Base-by-base conservation (phyloP, 2,797 vertebrate genomes). In the Hirundo rustica region DNA sequence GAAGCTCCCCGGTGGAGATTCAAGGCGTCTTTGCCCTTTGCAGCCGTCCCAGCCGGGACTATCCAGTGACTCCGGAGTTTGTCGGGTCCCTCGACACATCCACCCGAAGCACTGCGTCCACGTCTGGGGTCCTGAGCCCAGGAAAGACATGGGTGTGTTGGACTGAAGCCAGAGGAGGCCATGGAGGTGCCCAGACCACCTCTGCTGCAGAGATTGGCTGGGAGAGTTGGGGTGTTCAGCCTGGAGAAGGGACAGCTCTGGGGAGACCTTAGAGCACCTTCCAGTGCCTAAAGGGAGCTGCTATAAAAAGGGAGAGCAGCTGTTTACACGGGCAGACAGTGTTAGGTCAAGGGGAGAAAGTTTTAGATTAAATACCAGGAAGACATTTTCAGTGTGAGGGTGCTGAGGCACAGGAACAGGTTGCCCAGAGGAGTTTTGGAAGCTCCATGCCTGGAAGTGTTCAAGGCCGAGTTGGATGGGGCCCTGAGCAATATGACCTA, bases 1-100 rank as follows among this genome's bases (percentile, higher is more conserved):
- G 74, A 13, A 58, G 22, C 22, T 60, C 19, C 23, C 23, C 18
- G 10, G 36, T 16, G 18, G 9, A n/a, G 50, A 14, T 34, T 16
- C 13, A n/a, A 14, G 4, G 6, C 67, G 5, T 5, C 36, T 36
- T 7, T 51, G 21, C 36, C 19, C 26, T 29, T 18, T 42, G 40
- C 5, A 2, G 17, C 44, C 76, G 30, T 10, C 32, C 19, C 1
- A 0, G 15, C 9, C 0, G 0, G 6, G 3, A 60, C 48, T 11
- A 5, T 58, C 21, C 2, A 0, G 16, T 3, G 18, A 26, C 16
- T 60, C 22, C 64, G 29, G 36, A 55, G 48, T 50, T 36, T 70
- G 51, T 12, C 22, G 10, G 30, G 34, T 57, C 13, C 29, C 17
- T 1, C 29, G 13, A 13, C 7, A 9, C 21, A 40, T 10, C 40